Evolutionary conservation across 2,888 invertebrate species (phyloP).

Genomic region (Chloroclystis v-ata): DNA sequence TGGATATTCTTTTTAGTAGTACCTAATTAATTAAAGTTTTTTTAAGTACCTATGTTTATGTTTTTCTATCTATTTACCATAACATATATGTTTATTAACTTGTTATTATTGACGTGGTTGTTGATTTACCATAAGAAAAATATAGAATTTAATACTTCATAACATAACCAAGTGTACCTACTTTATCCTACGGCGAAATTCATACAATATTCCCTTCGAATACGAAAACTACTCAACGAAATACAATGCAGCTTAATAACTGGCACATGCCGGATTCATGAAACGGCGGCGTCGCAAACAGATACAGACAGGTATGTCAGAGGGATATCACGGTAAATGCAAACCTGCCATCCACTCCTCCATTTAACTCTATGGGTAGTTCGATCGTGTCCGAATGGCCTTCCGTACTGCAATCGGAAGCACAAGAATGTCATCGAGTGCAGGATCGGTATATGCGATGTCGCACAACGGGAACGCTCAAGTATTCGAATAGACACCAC

Average conservation of each 20-base stretch:
- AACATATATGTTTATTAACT: too few species aligned
- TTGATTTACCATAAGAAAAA: too few species aligned
- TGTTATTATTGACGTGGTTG: too few species aligned
- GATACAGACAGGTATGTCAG: conserved; percentile 8
- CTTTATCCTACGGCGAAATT: too few species aligned
- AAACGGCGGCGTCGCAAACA: conserved; percentile 3
- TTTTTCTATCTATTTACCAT: too few species aligned
- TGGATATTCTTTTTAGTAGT: too few species aligned
- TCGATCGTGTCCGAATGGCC: conserved; percentile 15
- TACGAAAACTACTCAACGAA: too few species aligned
- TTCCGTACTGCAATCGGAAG: conserved; percentile 18
- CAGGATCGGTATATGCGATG: conserved; percentile 21
- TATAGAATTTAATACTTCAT: too few species aligned
- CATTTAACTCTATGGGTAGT: conserved; percentile 16
- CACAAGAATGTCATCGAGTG: conserved; percentile 16
- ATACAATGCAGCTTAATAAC: background rate
- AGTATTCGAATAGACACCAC: conserved; percentile 20
- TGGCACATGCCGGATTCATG: conserved; percentile 4
- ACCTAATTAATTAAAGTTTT: too few species aligned
- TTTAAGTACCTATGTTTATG: too few species aligned
- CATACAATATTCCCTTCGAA: too few species aligned
- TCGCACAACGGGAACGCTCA: conserved; percentile 18
- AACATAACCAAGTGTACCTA: too few species aligned
- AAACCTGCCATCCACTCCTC: conserved; percentile 14
- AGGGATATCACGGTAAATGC: conserved; percentile 14